phyloP scores from a whole-genome alignment of 2,113 vertebrate genomes.

The Amia ocellicauda region DNA sequence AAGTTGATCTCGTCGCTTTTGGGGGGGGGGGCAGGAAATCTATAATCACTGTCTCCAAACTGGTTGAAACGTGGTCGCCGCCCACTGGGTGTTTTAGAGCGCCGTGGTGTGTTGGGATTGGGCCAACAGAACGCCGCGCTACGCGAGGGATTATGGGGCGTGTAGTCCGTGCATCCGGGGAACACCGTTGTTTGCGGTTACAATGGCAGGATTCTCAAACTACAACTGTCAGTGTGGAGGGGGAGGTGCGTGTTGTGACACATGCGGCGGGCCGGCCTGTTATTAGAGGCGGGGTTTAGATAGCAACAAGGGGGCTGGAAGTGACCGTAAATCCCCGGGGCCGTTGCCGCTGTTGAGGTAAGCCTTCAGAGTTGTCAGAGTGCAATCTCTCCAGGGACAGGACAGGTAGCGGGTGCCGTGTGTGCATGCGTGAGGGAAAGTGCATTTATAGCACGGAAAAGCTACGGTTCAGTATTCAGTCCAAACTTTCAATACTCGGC shows the following conservation, averaged over 20 bases:
- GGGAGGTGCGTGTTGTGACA: slow-evolving; percentile 24
- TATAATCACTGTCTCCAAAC: too few species aligned
- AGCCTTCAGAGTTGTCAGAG: neutral
- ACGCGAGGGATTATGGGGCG: slow-evolving; percentile 18
- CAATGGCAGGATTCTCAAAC: slow-evolving; percentile 24
- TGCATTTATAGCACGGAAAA: too few species aligned
- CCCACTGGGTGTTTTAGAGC: slow-evolving; percentile 3
- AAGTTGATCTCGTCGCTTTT: too few species aligned
- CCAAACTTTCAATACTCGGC: too few species aligned
- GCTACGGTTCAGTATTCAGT: too few species aligned
- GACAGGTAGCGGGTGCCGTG: neutral
- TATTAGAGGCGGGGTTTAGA: slow-evolving; percentile 30
- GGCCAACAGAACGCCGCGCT: slow-evolving; percentile 9
- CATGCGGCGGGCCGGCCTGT: neutral
- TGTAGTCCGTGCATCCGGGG: slow-evolving; percentile 42
- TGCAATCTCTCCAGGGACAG: slow-evolving; percentile 1
- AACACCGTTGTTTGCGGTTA: too few species aligned
- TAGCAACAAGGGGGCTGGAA: neutral
- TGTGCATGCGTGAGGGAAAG: slow-evolving; percentile 1
- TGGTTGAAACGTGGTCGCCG: neutral
- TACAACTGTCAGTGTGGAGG: neutral
- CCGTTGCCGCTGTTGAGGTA: neutral
- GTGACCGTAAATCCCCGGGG: slow-evolving; percentile 10
- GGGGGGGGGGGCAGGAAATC: too few species aligned
- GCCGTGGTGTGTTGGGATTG: slow-evolving; percentile 64